These are phyloP conservation scores for Gastrophysa polygoni DNA, from an alignment of 2,888 invertebrate species.

Conservation along the genomic window DNA sequence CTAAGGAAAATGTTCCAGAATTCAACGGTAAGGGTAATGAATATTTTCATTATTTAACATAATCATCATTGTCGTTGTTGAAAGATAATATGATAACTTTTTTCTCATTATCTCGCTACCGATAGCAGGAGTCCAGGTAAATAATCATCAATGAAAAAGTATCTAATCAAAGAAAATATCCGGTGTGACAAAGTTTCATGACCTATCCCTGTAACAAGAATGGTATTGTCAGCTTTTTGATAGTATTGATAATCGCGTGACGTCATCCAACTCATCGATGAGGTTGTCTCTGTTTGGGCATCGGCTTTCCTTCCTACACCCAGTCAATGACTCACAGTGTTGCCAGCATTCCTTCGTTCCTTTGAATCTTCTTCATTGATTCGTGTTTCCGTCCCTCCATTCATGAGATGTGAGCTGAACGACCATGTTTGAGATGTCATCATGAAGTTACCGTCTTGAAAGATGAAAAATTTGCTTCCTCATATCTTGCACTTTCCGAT, in stretches of 20 bases:
- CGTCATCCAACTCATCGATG: background rate
- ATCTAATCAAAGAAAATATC: background rate
- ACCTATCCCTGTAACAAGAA: background rate
- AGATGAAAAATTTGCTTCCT: too few relatives aligned
- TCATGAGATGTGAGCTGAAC: too few relatives aligned
- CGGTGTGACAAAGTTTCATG: background rate
- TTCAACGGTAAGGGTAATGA: too few relatives aligned
- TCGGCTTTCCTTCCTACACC: background rate
- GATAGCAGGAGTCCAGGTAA: background rate
- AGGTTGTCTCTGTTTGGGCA: background rate
- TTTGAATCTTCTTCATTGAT: too few relatives aligned
- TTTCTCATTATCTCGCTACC: background rate
- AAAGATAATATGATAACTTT: background rate
- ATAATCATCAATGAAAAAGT: background rate
- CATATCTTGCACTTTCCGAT: too few relatives aligned
- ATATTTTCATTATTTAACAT: too few relatives aligned
- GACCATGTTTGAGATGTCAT: too few relatives aligned
- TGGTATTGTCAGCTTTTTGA: background rate
- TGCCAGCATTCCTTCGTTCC: background rate
- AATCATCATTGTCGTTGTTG: too few relatives aligned
- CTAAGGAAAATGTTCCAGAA: too few relatives aligned
- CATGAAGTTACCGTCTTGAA: too few relatives aligned
- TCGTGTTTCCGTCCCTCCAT: too few relatives aligned
- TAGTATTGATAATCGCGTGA: background rate
- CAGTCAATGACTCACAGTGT: background rate